Percentiles rank a stretch among this genome's conserved stretches.
phyloP scores from a whole-genome alignment of 1,140 invertebrate species.

The Oryctes rhinoceros region DNA sequence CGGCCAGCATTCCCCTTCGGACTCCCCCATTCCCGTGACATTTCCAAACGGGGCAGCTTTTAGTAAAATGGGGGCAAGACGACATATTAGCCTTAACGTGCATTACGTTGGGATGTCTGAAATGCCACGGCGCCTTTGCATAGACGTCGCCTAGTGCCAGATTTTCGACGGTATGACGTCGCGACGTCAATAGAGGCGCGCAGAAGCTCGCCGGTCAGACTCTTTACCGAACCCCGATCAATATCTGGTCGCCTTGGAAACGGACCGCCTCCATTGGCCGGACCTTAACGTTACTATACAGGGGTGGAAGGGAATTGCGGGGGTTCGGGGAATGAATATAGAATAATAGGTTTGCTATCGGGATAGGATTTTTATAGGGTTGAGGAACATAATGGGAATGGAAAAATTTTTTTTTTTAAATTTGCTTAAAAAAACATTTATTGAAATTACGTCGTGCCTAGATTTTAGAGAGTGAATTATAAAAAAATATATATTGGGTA shows the following conservation, averaged over 20 bases:
- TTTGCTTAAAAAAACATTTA: too few species aligned
- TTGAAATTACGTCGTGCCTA: too few species aligned
- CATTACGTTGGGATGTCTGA: neutral
- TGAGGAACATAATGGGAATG: neutral
- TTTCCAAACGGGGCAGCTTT: neutral
- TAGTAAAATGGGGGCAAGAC: neutral
- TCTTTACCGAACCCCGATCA: neutral
- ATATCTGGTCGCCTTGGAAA: slow-evolving; percentile 31
- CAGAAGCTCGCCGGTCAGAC: neutral
- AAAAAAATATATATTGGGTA: too few species aligned
- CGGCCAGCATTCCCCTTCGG: neutral
- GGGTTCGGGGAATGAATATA: neutral
- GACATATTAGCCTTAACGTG: slow-evolving; percentile 1
- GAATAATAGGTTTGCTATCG: neutral
- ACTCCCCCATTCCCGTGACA: neutral
- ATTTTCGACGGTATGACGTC: neutral
- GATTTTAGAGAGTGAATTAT: too few species aligned
- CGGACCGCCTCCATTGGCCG: slow-evolving; percentile 9
- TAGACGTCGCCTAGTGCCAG: slow-evolving; percentile 4
- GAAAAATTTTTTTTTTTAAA: neutral
- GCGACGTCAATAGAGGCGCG: neutral
- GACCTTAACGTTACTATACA: neutral
- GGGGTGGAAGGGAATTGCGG: neutral
- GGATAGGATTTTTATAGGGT: neutral
- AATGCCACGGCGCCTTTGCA: neutral